Evolutionary conservation across 2,797 vertebrate species (phyloP).

Genomic region (Brotula barbata): DNA sequence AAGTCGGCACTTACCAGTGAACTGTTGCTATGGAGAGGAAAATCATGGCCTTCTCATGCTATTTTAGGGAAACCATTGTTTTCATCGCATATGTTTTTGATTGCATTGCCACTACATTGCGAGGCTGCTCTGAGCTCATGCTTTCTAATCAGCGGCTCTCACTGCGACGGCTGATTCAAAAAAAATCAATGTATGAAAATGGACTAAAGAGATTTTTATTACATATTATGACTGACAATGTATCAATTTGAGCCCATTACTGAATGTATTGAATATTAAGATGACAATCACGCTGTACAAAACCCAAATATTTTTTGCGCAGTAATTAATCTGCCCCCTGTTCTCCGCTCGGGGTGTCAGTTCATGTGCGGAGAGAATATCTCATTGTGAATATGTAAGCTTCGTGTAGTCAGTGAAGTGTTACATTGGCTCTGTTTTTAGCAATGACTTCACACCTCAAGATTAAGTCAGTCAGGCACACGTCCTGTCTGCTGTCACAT

Average conservation of each 20-base stretch:
- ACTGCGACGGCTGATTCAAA: conserved; percentile 13
- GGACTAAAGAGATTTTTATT: conserved; percentile 2
- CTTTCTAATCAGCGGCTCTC: conserved; percentile 35
- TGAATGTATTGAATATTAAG: background rate
- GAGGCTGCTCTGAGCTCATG: conserved; percentile 9
- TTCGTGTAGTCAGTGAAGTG: conserved; percentile 30
- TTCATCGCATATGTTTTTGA: conserved; percentile 27
- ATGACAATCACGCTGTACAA: background rate
- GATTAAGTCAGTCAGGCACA: conserved; percentile 30
- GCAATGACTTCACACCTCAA: conserved; percentile 47
- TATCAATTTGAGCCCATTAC: background rate
- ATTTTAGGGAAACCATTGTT: conserved; percentile 65
- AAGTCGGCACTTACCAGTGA: conserved; percentile 51
- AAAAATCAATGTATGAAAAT: conserved; percentile 21
- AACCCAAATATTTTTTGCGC: too few species aligned
- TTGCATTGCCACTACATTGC: conserved; percentile 15
- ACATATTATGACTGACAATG: conserved; percentile 12
- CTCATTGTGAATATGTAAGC: conserved; percentile 48
- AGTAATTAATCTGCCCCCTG: too few species aligned
- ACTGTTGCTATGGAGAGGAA: conserved; percentile 74
- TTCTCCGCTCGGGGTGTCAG: too few species aligned
- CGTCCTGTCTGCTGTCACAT: conserved; percentile 44
- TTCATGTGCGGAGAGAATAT: too few species aligned
- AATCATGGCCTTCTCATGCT: conserved; percentile 60
- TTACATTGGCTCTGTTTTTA: conserved; percentile 55